Evolutionary conservation across 2,113 vertebrate species (phyloP), one percentile per base, ranked within the genome.

Genomic region (Phainopepla nitens): DNA sequence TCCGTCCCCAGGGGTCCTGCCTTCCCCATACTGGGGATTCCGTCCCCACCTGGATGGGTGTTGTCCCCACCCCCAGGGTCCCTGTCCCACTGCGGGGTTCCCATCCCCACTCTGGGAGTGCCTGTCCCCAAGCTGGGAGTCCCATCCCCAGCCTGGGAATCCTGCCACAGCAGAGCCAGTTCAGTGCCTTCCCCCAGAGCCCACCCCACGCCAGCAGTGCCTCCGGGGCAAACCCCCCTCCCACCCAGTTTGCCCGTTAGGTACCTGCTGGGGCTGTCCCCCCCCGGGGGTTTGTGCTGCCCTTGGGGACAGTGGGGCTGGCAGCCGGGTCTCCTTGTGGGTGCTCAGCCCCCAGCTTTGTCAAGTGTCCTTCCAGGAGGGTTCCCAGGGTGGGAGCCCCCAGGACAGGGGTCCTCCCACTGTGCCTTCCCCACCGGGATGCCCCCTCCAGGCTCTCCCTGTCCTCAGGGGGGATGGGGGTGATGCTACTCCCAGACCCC

Each of bases 61-160:
- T 14, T 35, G 24, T 42, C 36, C n/a, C 25, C 33, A 31, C 6
- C 13, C 33, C 27, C 0, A 0, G 15, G 10, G 12, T 39, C 47
- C 45, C 36, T 69, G 18, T 53, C 41, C 18, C 33, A 33, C 18
- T 14, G 18, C 5, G 1, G 54, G 16, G 29, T 73, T 36, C 56
- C 41, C 22, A 28, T 53, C 17, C 87, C 47, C 7, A 16, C 56
- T 47, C 49, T 33, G 61, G 61, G 70, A 61, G n/a, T 54, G 65
- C 64, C 39, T 78, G 23, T 61, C 64, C 57, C 65, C 4, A 1
- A 17, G 57, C 50, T 56, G 13, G 24, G n/a, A 20, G 39, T 58
- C 54, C 65, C 33, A 1, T 19, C 12, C 22, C 8, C 49, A 49
- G 31, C 23, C 31, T 1, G 6, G 53, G 60, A 65, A 41, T 73